These are phyloP conservation scores for Tricholauxania praeusta DNA, from an alignment of 2,888 invertebrate species.

Conservation along the genomic window DNA sequence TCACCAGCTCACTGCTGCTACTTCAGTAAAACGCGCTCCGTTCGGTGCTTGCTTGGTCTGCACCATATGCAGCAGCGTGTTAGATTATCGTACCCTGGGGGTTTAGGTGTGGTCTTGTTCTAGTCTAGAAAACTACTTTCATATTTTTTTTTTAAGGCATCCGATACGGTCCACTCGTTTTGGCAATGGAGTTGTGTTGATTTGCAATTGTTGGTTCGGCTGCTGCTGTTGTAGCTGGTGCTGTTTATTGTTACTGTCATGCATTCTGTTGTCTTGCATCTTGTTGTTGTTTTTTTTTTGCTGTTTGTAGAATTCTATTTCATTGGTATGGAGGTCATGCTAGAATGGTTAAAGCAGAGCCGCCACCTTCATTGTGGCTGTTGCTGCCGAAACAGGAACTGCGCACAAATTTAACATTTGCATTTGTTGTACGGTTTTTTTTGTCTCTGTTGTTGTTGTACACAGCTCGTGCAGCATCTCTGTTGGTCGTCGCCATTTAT, in stretches of 20 bases:
- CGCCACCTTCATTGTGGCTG: background rate
- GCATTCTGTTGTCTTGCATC: slow-evolving; percentile 18
- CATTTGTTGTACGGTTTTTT: background rate
- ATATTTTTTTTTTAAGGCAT: slow-evolving; percentile 56
- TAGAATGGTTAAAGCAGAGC: slow-evolving; percentile 13
- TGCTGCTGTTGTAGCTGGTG: slow-evolving; percentile 23
- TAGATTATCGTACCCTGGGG: slow-evolving; percentile 26
- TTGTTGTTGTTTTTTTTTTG: background rate
- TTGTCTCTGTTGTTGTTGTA: background rate
- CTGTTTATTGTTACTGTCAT: slow-evolving; percentile 19
- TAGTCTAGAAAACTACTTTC: slow-evolving; percentile 64
- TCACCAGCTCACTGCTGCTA: background rate
- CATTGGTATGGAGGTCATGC: slow-evolving; percentile 30
- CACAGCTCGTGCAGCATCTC: background rate
- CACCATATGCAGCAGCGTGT: slow-evolving; percentile 15
- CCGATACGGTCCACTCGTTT: slow-evolving; percentile 52
- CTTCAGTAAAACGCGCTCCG: background rate
- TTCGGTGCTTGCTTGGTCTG: background rate
- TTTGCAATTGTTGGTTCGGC: slow-evolving; percentile 18
- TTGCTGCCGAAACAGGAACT: slow-evolving; percentile 21
- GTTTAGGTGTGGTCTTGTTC: slow-evolving; percentile 63
- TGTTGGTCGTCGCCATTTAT: background rate
- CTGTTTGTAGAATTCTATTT: slow-evolving; percentile 12
- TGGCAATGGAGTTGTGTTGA: slow-evolving; percentile 34
- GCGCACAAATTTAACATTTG: background rate